Conservation (phyloP, 1,140 invertebrate species). For the Centruroides vittatus region DNA sequence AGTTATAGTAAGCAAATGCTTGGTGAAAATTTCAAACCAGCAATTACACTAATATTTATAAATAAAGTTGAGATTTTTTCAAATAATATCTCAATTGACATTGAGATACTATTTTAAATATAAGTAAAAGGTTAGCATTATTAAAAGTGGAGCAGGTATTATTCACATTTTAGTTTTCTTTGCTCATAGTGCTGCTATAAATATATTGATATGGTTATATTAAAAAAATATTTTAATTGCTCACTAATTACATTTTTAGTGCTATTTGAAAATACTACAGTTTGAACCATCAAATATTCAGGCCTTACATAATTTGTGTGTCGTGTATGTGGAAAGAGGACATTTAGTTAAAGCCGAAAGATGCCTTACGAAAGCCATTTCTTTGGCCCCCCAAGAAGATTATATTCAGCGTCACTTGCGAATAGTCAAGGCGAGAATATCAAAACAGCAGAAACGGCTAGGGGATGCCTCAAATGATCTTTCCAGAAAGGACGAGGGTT, state of each 20-base stretch:
- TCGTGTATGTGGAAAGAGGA: conserved; percentile 83
- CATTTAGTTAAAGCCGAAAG: conserved; percentile 63
- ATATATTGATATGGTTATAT: no score
- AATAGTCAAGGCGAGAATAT: conserved; percentile 55
- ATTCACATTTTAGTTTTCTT: no score
- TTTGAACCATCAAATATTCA: conserved; percentile 84
- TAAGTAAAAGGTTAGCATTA: no score
- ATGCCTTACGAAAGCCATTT: conserved; percentile 62
- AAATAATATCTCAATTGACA: no score
- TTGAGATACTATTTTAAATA: no score
- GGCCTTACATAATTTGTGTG: conserved; percentile 88
- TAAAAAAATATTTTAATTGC: no score
- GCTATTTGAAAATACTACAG: conserved; percentile 72
- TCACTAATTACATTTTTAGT: conserved; percentile 39
- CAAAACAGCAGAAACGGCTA: conserved; percentile 5
- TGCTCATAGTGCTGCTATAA: no score
- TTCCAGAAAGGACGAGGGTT: neutral
- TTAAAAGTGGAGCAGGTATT: no score
- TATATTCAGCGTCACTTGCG: conserved; percentile 78
- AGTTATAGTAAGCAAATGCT: no score
- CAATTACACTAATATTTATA: no score
- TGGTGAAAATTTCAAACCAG: no score
- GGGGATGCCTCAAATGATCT: neutral
- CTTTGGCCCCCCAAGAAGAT: conserved; percentile 68
- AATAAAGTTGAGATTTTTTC: no score